Evolutionary conservation across 2,888 invertebrate species (phyloP).

Genomic region (Mimas tiliae): DNA sequence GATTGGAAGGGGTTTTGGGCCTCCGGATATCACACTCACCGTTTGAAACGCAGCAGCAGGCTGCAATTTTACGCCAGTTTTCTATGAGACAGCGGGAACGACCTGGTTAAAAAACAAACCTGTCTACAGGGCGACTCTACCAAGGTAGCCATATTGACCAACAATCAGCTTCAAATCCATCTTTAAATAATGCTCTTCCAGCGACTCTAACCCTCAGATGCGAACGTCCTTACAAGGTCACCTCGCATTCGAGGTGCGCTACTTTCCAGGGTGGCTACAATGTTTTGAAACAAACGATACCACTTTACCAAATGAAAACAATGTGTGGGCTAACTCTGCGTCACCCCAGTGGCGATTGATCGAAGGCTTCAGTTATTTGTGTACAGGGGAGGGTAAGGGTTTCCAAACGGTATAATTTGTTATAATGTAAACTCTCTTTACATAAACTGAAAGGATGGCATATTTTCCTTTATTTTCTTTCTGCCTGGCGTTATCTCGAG

Average conservation of each 20-base stretch:
- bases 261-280: neutral
- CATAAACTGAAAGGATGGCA: neutral
- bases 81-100: too few relatives aligned
- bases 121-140: too few relatives aligned
- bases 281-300: slow-evolving; percentile 28
- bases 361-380: slow-evolving; percentile 9
- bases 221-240: neutral
- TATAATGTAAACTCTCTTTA: neutral
- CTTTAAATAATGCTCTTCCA: too few relatives aligned
- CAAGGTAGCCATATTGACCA: too few relatives aligned
- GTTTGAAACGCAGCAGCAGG: too few relatives aligned
- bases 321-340: slow-evolving; percentile 13
- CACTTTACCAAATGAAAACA: slow-evolving; percentile 38
- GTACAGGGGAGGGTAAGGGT: neutral
- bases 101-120: too few relatives aligned
- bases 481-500: too few relatives aligned
- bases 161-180: too few relatives aligned
- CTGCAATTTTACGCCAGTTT: too few relatives aligned
- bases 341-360: slow-evolving; percentile 9
- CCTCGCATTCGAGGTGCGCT: neutral
- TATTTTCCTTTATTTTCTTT: too few relatives aligned
- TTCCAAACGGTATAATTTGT: neutral
- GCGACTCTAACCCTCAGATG: neutral
- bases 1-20: too few relatives aligned
- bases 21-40: too few relatives aligned